phyloP scores from a whole-genome alignment of 2,113 vertebrate species.

The Heloderma charlesbogerti region DNA sequence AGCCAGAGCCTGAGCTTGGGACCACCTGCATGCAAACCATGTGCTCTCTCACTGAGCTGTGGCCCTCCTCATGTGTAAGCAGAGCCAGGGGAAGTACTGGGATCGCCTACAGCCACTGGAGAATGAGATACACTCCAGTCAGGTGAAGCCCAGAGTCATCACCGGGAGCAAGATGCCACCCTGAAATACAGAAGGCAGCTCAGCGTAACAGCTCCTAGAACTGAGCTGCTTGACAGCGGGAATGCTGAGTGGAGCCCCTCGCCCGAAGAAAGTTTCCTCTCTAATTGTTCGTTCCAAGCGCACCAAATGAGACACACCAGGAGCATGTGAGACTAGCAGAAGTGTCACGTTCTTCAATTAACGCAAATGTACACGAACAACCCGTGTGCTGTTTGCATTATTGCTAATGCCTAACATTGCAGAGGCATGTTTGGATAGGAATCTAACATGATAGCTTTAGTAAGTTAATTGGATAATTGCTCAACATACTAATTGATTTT shows the following conservation, averaged over 20 bases:
- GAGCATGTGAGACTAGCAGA: not conserved
- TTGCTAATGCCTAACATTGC: constrained; percentile 36
- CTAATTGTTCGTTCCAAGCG: not conserved
- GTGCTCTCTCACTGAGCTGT: too few relatives aligned
- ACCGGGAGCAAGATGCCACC: not conserved
- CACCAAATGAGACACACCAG: not conserved
- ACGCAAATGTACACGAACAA: not conserved
- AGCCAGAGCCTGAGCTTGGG: too few relatives aligned
- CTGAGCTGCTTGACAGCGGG: too few relatives aligned
- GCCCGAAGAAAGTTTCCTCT: constrained; percentile 1
- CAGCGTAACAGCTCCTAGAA: not conserved
- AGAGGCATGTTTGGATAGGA: constrained; percentile 62
- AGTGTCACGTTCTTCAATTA: not conserved
- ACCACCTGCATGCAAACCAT: too few relatives aligned
- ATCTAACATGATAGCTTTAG: constrained; percentile 58
- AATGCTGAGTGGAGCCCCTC: not conserved
- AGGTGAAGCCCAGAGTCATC: too few relatives aligned
- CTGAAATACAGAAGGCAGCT: not conserved
- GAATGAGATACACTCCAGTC: too few relatives aligned
- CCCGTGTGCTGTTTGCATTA: constrained; percentile 38
- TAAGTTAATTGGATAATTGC: constrained; percentile 68
- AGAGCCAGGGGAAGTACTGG: too few relatives aligned
- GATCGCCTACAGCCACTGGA: too few relatives aligned
- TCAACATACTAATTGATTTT: constrained; percentile 69
- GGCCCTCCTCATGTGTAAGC: too few relatives aligned